A percentile compares a stretch with the other conserved stretches of the same genome.
These are phyloP conservation scores for Drosophila sordidula DNA, from an alignment of 2,888 invertebrate species.

Conservation along the genomic window DNA sequence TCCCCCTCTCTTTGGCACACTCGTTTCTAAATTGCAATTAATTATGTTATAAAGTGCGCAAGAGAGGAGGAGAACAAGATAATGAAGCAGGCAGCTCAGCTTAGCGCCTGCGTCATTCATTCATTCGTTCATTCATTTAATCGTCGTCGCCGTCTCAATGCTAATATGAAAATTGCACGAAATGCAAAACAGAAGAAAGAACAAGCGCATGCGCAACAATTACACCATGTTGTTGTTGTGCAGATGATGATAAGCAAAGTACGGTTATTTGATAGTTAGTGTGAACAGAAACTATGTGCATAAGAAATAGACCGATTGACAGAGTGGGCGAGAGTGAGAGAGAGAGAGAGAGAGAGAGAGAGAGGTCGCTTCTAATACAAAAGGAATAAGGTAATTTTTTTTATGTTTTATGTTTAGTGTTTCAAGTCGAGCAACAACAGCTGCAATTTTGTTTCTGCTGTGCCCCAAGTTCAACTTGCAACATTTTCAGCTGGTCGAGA, in stretches of 20 bases:
- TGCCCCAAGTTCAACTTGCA: conserved; percentile 33
- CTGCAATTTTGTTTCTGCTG: conserved; percentile 35
- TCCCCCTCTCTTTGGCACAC: conserved; percentile 18
- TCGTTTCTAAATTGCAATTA: conserved; percentile 76
- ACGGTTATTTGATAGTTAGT: conserved; percentile 63
- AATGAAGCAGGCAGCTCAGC: conserved; percentile 30
- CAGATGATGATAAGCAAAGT: conserved; percentile 29
- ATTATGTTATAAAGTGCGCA: conserved; percentile 61
- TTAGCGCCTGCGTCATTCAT: conserved; percentile 49
- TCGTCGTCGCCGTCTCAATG: conserved; percentile 61
- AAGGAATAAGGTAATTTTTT: neutral
- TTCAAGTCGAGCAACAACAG: conserved; percentile 32
- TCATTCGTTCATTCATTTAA: conserved; percentile 37
- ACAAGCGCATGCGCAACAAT: conserved; percentile 36
- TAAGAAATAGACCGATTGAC: neutral
- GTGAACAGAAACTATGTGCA: conserved; percentile 27
- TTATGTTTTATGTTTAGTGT: neutral
- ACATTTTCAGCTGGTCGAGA: conserved; percentile 67
- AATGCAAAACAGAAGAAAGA: conserved; percentile 41
- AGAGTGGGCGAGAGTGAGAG: neutral
- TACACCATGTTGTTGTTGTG: conserved; percentile 29
- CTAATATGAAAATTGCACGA: conserved; percentile 79
- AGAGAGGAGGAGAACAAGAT: conserved; percentile 23
- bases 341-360: neutral
- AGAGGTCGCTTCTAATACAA: conserved; percentile 22